Evolutionary conservation across 2,888 invertebrate species (phyloP).

Genomic region (Rhogogaster chlorosoma): DNA sequence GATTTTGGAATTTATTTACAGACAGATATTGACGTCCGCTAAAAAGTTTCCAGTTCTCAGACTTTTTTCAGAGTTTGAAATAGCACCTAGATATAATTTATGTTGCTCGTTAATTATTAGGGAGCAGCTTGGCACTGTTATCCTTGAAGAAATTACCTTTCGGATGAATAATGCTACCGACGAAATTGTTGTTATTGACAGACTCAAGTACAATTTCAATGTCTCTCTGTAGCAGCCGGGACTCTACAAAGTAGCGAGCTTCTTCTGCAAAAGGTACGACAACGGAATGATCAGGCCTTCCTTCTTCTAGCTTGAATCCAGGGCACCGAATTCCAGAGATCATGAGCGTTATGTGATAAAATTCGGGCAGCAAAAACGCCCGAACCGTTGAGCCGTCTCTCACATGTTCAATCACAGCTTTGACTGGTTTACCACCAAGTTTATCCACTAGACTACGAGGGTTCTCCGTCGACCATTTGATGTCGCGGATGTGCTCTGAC

Average conservation of each 20-base stretch:
- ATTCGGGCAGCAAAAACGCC: constrained; percentile 94
- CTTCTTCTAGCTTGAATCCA: constrained; percentile 89
- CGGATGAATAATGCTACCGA: constrained; percentile 96
- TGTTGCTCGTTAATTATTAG: too few relatives aligned
- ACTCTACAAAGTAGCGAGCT: constrained; percentile 96
- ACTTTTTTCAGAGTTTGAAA: too few relatives aligned
- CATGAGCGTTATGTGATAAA: constrained; percentile 95
- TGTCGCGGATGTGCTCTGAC: constrained; percentile 89
- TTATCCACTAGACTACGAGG: constrained; percentile 91
- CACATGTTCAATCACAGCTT: constrained; percentile 98
- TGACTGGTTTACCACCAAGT: constrained; percentile 90
- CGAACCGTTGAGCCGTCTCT: constrained; percentile 98
- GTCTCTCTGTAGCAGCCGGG: constrained; percentile 93
- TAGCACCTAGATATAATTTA: too few relatives aligned
- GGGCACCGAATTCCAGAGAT: constrained; percentile 95
- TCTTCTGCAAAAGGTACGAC: constrained; percentile 91
- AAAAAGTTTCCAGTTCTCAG: too few relatives aligned
- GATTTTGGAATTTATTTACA: too few relatives aligned
- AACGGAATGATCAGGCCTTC: constrained; percentile 84
- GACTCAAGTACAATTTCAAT: constrained; percentile 95
- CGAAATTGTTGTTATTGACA: constrained; percentile 94
- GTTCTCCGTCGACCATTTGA: constrained; percentile 95
- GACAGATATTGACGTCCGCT: too few relatives aligned
- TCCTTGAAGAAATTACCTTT: constrained; percentile 80
- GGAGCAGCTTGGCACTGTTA: too few relatives aligned